These are phyloP conservation scores for Tetropium fuscum DNA, from an alignment of 2,888 invertebrate genomes.

Conservation along the genomic window DNA sequence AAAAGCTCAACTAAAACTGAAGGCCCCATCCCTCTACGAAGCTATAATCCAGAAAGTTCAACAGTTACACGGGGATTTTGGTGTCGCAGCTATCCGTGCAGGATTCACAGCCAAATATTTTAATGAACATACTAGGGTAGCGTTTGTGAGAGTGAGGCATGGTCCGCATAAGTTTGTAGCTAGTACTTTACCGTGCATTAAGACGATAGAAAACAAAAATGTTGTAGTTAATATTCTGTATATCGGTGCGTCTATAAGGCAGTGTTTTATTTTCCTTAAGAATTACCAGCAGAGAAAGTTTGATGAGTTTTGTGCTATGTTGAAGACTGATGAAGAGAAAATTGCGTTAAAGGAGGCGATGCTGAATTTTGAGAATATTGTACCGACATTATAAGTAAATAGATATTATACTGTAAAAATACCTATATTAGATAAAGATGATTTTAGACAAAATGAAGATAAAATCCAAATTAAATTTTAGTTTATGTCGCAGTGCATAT, in stretches of 20 bases:
- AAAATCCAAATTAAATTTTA: too few species aligned
- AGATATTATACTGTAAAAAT: not conserved
- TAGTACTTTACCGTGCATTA: conserved; percentile 77
- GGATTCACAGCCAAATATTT: conserved; percentile 85
- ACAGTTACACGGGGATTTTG: conserved; percentile 82
- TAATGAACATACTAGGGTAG: conserved; percentile 81
- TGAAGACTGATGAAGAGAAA: conserved; percentile 74
- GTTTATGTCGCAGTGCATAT: too few species aligned
- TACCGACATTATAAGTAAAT: conserved; percentile 35
- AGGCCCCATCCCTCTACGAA: conserved; percentile 69
- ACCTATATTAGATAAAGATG: not conserved
- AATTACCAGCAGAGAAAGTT: conserved; percentile 76
- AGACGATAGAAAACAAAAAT: conserved; percentile 72
- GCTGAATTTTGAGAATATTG: conserved; percentile 55
- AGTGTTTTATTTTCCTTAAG: conserved; percentile 81
- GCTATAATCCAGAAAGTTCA: conserved; percentile 74
- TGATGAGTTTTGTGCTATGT: conserved; percentile 72
- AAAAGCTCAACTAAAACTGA: conserved; percentile 67
- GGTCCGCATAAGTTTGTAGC: conserved; percentile 81
- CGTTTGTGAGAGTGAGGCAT: conserved; percentile 78
- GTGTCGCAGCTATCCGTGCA: conserved; percentile 75
- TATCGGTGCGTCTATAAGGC: conserved; percentile 82
- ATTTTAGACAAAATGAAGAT: not conserved
- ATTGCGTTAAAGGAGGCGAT: conserved; percentile 67
- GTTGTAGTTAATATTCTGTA: conserved; percentile 77